Evolutionary conservation across 2,888 invertebrate genomes (phyloP).

Genomic region (Oligia latruncula): DNA sequence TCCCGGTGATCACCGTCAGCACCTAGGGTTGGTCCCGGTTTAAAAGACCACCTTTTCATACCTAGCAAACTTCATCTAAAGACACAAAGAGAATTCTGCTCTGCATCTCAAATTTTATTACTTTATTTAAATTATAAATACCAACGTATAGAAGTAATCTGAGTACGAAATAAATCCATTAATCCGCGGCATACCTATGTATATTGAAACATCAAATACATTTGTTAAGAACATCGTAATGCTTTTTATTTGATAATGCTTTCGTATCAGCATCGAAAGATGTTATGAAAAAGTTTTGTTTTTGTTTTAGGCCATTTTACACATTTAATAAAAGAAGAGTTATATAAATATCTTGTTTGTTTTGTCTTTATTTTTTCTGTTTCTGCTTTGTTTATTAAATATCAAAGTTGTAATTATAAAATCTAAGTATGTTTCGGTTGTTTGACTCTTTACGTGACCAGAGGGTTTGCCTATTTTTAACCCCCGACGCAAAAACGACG

Average conservation of each 20-base stretch:
- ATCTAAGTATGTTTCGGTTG: neutral
- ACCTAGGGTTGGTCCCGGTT: too few species aligned
- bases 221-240: constrained; percentile 78
- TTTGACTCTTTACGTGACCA: neutral
- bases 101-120: constrained; percentile 64
- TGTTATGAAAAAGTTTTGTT: neutral
- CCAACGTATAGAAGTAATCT: constrained; percentile 58
- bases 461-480: neutral
- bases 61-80: constrained; percentile 15
- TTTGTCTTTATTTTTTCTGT: neutral
- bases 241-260: constrained; percentile 82
- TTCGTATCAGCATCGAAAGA: constrained; percentile 22
- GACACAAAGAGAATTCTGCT: constrained; percentile 56
- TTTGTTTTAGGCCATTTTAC: neutral
- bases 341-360: neutral
- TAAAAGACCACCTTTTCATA: neutral
- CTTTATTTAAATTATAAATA: neutral
- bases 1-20: too few species aligned
- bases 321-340: neutral
- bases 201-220: constrained; percentile 83
- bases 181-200: constrained; percentile 66
- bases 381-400: neutral
- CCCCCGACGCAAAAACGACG: too few species aligned
- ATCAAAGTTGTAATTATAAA: neutral
- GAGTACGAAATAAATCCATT: constrained; percentile 80